Evolutionary conservation across 2,113 vertebrate species (phyloP), one percentile per base, ranked within the genome.

Genomic region (Cryptomyrus ogoouensis): DNA sequence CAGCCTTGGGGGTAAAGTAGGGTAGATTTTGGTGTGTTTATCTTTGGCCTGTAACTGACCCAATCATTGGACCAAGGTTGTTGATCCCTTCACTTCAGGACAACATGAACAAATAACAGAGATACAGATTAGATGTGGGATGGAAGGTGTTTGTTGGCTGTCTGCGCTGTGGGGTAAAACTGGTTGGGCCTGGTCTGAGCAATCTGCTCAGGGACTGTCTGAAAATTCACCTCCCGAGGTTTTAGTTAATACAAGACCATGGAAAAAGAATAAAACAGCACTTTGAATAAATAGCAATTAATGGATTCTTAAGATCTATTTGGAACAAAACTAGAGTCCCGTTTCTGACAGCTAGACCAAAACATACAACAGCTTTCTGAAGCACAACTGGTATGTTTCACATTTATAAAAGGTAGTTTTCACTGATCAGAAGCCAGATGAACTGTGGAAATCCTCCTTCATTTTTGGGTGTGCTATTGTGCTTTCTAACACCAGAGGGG

Each of bases 271-370:
- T 47, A n/a, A 85, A 46, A 85, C 9, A 44, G 80, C 21, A 27
- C 46, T 85, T 50, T 27, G 8, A 46, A 85, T 47, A 85, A 24
- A 85, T n/a, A 50, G 47, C 3, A 46, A 47, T 47, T n/a, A 47
- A 85, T 12, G 83, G 46, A 77, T 89, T 15, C 17, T 31, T n/a
- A 24, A 46, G 39, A 77, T 4, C 46, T 35, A 44, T 47, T 70
- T 90, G 93, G 94, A 94, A 95, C 87, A 94, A 92, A 93, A 91
- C 91, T 93, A 91, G 88, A 89, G 93, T 93, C 91, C 90, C 92
- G 92, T 93, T 92, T 93, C 92, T 91, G 91, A 93, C 96, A 97
- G 97, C 95, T 97, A 97, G 93, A 96, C 94, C 93, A 94, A 92
- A 66, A 92, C 93, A 44, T 70, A 91, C 92, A 58, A 70, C 74